phyloP scores from a whole-genome alignment of 2,888 invertebrate species.

The Tetragnatha montana region DNA sequence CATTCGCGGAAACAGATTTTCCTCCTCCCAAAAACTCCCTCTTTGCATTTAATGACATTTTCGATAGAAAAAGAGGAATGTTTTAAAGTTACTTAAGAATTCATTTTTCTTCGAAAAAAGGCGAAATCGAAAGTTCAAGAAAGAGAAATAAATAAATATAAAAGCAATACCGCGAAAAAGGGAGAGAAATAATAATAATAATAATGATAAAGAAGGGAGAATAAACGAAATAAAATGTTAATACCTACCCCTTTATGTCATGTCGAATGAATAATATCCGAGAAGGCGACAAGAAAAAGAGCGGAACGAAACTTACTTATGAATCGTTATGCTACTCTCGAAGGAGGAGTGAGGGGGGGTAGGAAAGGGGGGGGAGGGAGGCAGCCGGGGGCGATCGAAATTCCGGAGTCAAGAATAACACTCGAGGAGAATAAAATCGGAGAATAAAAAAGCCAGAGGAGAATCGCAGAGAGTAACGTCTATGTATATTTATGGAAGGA shows the following conservation, averaged over 20 bases:
- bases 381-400: conserved; percentile 47
- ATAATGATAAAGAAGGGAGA: background rate
- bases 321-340: conserved; percentile 61
- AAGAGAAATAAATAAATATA: background rate
- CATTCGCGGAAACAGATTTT: background rate
- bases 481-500: conserved; percentile 71
- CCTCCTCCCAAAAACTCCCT: background rate
- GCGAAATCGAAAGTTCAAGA: background rate
- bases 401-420: conserved; percentile 53
- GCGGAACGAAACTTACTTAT: conserved; percentile 51
- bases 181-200: background rate
- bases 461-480: conserved; percentile 52
- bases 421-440: background rate
- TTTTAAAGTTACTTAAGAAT: background rate
- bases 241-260: conserved; percentile 24
- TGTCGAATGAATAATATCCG: conserved; percentile 37
- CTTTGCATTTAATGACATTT: background rate
- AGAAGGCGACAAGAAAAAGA: conserved; percentile 14
- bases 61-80: background rate
- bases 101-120: background rate
- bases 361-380: conserved; percentile 4
- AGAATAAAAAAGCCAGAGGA: conserved; percentile 7
- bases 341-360: background rate
- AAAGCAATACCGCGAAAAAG: background rate
- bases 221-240: conserved; percentile 37